A percentile compares a stretch with the other conserved stretches of the same genome.
Evolutionary conservation across 2,113 vertebrate genomes (phyloP).

Genomic region (Microcebus griseorufus): DNA sequence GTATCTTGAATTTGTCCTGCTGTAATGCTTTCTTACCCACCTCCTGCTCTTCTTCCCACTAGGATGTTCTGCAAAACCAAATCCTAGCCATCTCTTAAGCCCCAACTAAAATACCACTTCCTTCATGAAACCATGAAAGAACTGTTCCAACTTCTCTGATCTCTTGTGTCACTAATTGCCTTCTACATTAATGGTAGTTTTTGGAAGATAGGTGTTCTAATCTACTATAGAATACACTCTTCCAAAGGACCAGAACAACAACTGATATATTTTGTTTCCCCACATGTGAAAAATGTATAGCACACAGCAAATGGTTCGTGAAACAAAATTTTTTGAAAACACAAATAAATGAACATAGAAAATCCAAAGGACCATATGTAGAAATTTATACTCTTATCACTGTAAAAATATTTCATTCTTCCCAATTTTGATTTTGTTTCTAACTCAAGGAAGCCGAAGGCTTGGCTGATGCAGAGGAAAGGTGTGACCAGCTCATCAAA

Average conservation of each 20-base stretch:
- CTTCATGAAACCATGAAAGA: neutral
- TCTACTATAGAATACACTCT: neutral
- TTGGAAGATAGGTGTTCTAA: neutral
- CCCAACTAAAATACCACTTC: neutral
- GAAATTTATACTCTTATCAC: neutral
- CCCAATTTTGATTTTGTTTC: constrained; percentile 26
- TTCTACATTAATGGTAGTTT: neutral
- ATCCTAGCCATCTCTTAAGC: neutral
- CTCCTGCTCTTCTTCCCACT: neutral
- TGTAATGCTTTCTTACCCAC: neutral
- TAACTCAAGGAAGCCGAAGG: constrained; percentile 89
- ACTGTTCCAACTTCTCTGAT: neutral
- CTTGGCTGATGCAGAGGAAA: constrained; percentile 91
- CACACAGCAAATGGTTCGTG: neutral
- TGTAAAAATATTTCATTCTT: constrained; percentile 4
- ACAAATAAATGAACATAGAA: neutral
- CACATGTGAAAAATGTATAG: neutral
- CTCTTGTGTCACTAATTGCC: neutral
- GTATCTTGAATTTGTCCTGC: neutral
- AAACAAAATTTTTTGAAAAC: neutral
- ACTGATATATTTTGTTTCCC: neutral
- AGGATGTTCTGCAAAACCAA: neutral
- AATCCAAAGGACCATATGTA: neutral
- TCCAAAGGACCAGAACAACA: neutral
- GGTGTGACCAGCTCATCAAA: constrained; percentile 92